Evolutionary conservation across 2,113 vertebrate genomes (phyloP), one percentile per base, ranked within the genome.

Genomic region (Cyprinodon brontotheroides): DNA sequence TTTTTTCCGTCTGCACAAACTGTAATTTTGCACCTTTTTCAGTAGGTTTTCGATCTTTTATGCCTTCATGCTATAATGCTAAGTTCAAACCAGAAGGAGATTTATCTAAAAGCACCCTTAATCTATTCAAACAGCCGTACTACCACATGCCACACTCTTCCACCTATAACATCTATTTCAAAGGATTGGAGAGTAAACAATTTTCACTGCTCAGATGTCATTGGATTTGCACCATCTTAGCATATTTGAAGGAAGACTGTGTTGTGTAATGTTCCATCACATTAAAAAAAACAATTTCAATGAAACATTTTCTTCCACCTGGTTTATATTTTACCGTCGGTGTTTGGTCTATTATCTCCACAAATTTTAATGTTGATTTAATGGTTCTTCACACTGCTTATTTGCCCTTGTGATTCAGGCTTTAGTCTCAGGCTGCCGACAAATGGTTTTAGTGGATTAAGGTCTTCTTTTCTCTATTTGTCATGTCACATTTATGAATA

Each of bases 221-320:
- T 90, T 91, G 84, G 75, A 79, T 86, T 77, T 82, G 59, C 70
- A 80, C 76, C 75, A 65, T 81, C 38, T 83, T 81, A 67, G 29
- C 64, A 47, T 82, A 88, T 86, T 72, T 89, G 62, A 87, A 89
- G 73, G 63, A 87, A 74, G 60, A 85, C 69, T 62, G 45, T 47
- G 67, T 84, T 92, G 59, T 77, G 68, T 78, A 78, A 81, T 11
- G 36, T 81, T 80, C 74, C 74, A 50, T 80, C 78, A 61, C 77
- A 72, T 89, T 85, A 29, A 29, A 29, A 47, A 92, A 91, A 85
- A 80, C 37, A 45, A 74, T 85, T 89, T 90, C 79, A 87, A 74
- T 68, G 70, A 68, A 61, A 59, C 63, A 80, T 78, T 84, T 74
- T 79, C 20, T 65, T 65, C 20, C 13, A 14, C 68, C 41, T 70